Percentiles rank a stretch among this genome's conserved stretches.
phyloP scores from a whole-genome alignment of 2,888 invertebrate genomes.

The Oligia fasciuncula region DNA sequence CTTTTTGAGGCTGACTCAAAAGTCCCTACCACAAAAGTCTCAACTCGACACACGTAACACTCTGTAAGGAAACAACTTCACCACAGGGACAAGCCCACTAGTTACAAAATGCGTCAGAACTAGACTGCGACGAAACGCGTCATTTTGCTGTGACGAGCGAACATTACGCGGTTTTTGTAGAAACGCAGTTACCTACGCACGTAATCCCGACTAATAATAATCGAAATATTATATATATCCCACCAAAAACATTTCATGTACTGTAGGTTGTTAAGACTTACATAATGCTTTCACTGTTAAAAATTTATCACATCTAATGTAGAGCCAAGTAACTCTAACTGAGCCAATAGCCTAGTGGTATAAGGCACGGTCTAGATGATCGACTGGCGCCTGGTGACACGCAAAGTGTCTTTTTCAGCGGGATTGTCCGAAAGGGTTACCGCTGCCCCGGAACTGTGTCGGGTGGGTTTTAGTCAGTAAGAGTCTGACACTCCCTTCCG shows the following conservation, averaged over 20 bases:
- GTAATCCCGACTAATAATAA: neutral
- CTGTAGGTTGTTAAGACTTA: neutral
- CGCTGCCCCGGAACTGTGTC: too few relatives aligned
- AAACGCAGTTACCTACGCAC: neutral
- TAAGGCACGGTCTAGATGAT: too few relatives aligned
- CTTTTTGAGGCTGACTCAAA: neutral
- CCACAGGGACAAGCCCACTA: conserved; percentile 54
- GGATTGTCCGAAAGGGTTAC: too few relatives aligned
- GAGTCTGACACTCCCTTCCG: too few relatives aligned
- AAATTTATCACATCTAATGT: too few relatives aligned
- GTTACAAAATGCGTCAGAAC: conserved; percentile 40
- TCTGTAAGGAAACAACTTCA: conserved; percentile 34
- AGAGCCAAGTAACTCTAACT: too few relatives aligned
- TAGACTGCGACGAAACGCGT: neutral
- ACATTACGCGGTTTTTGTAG: neutral
- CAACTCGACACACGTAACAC: conserved; percentile 11
- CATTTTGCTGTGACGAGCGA: neutral
- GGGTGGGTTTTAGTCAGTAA: too few relatives aligned
- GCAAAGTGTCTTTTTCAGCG: too few relatives aligned
- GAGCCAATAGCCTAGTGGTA: too few relatives aligned
- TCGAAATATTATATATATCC: neutral
- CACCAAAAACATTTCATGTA: neutral
- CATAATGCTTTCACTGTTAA: too few relatives aligned
- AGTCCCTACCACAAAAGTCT: neutral
- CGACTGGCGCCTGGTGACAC: too few relatives aligned